Conservation (phyloP, 2,888 invertebrate species). For the Nephrotoma guestfalica region DNA sequence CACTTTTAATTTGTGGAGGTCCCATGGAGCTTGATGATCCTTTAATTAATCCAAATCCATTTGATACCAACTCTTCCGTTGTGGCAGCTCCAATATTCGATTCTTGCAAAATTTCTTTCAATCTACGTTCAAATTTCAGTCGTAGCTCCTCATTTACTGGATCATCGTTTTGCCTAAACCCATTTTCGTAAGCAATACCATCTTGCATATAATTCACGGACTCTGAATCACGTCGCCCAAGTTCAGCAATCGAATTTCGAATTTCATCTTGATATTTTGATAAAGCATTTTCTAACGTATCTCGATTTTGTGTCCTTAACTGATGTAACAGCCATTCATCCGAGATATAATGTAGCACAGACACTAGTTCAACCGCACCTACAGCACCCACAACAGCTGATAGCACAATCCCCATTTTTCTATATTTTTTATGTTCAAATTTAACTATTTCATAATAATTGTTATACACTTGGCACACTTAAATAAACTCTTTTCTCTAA, state of each 20-base stretch:
- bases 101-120: slow-evolving; percentile 9
- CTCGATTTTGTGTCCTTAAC: neutral
- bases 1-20: neutral
- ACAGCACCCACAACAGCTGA: slow-evolving; percentile 62
- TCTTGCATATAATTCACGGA: slow-evolving; percentile 25
- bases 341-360: slow-evolving; percentile 5
- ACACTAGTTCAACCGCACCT: slow-evolving; percentile 47
- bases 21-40: neutral
- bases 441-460: neutral
- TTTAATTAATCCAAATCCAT: neutral
- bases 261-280: slow-evolving; percentile 19
- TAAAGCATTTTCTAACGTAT: neutral
- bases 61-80: neutral
- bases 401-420: slow-evolving; percentile 31
- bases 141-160: slow-evolving; percentile 9
- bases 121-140: neutral
- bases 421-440: neutral
- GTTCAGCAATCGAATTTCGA: slow-evolving; percentile 18
- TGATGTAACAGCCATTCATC: slow-evolving; percentile 7
- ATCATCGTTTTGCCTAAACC: slow-evolving; percentile 18
- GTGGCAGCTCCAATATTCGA: neutral
- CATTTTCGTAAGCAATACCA: slow-evolving; percentile 27
- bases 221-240: slow-evolving; percentile 18
- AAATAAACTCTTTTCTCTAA: neutral
- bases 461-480: neutral